Base-by-base conservation (phyloP, 2,888 invertebrate species). In the Epistrophe grossulariae region DNA sequence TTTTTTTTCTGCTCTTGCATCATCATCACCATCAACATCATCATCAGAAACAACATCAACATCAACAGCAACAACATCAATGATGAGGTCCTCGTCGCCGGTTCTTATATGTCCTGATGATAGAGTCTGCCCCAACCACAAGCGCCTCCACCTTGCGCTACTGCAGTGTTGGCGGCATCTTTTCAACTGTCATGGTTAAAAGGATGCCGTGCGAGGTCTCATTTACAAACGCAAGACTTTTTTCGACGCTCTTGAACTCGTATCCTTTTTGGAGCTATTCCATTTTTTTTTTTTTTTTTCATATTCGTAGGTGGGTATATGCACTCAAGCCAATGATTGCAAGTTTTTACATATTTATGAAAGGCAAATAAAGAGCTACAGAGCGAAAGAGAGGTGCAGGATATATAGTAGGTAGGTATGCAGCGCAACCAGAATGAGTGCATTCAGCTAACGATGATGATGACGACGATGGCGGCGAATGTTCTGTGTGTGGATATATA, bases 271-370 rank as follows among this genome's bases (percentile, higher is more conserved):
- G 59, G 66, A 76, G 66, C 38, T n/a, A 74, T 66, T 45, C 48
- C 10, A 48, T 40, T 55, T 50, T 60, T 57, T 59, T 79, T 57
- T 40, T 55, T 50, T 60, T 57, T 59, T 79, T 43, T 31, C 43
- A 48, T n/a, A 15, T 43, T 24, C 60, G 8, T 24, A 15, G 19
- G 19, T 28, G 15, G 38, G 8, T 17, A 28, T 35, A 83, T 79
- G 76, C 87, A 82, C 82, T 85, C 85, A 79, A 82, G 85, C 85
- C 83, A 87, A 83, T 87, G 87, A 76, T 87, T 83, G 83, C 87
- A 83, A 83, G 76, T 79, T 79, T 76, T 83, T 87, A 87, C 79
- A 87, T 87, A 87, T 87, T 87, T 83, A 87, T 87, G 78, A 82
- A 85, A 82, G 17, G 82, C 50, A 87, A 78, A 76, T 79, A 71